These are phyloP conservation scores for Potamarius usumacintae DNA, from an alignment of 2,113 vertebrate species.

Conservation along the genomic window DNA sequence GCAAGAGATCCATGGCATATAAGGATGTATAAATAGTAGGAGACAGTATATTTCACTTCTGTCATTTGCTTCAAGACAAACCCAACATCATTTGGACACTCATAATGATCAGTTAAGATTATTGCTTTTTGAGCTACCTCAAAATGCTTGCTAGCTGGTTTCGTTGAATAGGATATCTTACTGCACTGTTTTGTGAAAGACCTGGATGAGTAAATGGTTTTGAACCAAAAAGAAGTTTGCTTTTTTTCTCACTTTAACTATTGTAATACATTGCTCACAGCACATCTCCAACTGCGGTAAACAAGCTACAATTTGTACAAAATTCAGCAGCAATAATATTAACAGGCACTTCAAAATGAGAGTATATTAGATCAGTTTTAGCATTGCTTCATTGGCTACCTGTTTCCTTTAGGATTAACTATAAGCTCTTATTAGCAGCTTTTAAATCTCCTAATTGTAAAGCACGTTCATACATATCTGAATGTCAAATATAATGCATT, in stretches of 20 bases:
- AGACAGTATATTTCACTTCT: not conserved
- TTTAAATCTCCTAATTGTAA: no score
- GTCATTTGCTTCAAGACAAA: not conserved
- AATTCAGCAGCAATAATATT: not conserved
- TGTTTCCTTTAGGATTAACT: no score
- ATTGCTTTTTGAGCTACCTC: not conserved
- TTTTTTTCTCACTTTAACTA: no score
- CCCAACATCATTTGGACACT: not conserved
- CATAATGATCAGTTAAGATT: not conserved
- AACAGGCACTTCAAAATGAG: not conserved
- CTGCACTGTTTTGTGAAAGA: no score
- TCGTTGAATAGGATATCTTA: no score
- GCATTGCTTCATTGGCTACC: no score
- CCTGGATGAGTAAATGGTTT: no score
- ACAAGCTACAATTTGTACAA: not conserved
- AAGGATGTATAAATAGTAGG: not conserved
- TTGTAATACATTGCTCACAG: no score
- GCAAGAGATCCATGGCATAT: not conserved
- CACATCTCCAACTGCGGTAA: no score
- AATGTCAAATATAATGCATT: not conserved
- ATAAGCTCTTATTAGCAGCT: no score
- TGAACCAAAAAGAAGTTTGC: no score
- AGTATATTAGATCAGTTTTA: not conserved
- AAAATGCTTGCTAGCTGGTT: not conserved
- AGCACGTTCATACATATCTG: no score